These are phyloP conservation scores for Drosophila subquinaria DNA, from an alignment of 2,888 invertebrate species.

Conservation along the genomic window DNA sequence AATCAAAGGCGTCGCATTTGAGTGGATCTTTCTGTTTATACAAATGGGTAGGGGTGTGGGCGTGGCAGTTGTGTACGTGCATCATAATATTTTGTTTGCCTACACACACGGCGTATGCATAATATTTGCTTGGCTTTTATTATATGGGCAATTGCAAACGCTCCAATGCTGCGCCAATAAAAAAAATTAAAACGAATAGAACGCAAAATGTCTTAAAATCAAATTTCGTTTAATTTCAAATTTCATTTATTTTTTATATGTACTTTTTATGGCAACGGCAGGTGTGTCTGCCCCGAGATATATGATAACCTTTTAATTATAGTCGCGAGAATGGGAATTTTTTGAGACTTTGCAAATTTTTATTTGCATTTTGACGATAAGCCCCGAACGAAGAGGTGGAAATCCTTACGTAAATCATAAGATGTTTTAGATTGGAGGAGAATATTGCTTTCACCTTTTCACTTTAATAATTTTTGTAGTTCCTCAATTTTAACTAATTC, in stretches of 20 bases:
- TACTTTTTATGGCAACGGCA: conserved; percentile 49
- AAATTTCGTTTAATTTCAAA: conserved; percentile 74
- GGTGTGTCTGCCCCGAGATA: conserved; percentile 48
- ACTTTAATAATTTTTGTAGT: no score
- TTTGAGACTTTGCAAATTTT: conserved; percentile 14
- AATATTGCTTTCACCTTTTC: not conserved
- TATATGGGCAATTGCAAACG: conserved; percentile 69
- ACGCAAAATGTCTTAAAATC: conserved; percentile 55
- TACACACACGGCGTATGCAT: conserved; percentile 63
- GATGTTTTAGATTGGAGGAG: not conserved
- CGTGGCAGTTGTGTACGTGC: conserved; percentile 58
- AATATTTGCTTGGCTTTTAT: conserved; percentile 72
- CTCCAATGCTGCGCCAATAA: conserved; percentile 56
- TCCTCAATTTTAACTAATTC: no score
- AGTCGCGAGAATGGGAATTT: conserved; percentile 16
- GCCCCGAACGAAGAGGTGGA: not conserved
- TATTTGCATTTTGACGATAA: conserved; percentile 37
- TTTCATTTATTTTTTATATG: conserved; percentile 58
- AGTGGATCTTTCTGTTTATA: conserved; percentile 40
- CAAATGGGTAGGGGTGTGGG: conserved; percentile 21
- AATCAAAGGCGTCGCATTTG: conserved; percentile 68
- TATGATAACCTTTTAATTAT: conserved; percentile 70
- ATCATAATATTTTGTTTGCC: conserved; percentile 71
- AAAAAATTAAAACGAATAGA: conserved; percentile 35
- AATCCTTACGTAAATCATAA: not conserved